A percentile compares a stretch with the other conserved stretches of the same genome.
These are phyloP conservation scores for Carassius carassius DNA, from an alignment of 2,113 vertebrate species.

Conservation along the genomic window DNA sequence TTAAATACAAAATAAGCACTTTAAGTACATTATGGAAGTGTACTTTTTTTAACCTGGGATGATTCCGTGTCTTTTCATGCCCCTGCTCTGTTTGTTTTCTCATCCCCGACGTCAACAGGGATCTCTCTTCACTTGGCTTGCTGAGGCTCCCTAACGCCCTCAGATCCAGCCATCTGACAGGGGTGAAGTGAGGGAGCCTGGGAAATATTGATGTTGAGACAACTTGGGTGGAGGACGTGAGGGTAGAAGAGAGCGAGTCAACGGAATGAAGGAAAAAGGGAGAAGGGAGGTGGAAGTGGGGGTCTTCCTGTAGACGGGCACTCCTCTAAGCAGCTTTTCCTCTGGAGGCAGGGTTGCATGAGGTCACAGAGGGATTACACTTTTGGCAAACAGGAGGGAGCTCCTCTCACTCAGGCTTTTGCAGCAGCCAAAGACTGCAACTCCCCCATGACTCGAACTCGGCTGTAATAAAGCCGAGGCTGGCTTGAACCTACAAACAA, in stretches of 20 bases:
- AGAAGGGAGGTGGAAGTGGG: constrained; percentile 55
- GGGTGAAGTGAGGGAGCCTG: constrained; percentile 48
- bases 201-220: constrained; percentile 47
- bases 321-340: constrained; percentile 80
- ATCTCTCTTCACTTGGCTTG: constrained; percentile 71
- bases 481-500: constrained; percentile 79
- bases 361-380: constrained; percentile 78
- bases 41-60: constrained; percentile 7
- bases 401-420: constrained; percentile 68
- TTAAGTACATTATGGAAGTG: too few relatives aligned
- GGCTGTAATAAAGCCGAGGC: constrained; percentile 79
- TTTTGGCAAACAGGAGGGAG: constrained; percentile 82
- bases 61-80: constrained; percentile 20
- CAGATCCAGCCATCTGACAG: constrained; percentile 46
- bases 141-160: constrained; percentile 54
- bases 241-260: constrained; percentile 3
- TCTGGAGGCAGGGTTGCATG: constrained; percentile 74
- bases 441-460: constrained; percentile 75
- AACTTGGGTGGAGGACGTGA: background rate
- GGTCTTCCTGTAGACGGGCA: constrained; percentile 67
- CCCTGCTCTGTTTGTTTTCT: constrained; percentile 63
- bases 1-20: too few relatives aligned
- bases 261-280: constrained; percentile 43
- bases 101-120: constrained; percentile 50
- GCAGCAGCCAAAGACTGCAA: constrained; percentile 58